Percentiles rank a stretch among this genome's conserved stretches.
Conservation (phyloP, 2,888 invertebrate genomes). For the Nemoura dubitans region DNA sequence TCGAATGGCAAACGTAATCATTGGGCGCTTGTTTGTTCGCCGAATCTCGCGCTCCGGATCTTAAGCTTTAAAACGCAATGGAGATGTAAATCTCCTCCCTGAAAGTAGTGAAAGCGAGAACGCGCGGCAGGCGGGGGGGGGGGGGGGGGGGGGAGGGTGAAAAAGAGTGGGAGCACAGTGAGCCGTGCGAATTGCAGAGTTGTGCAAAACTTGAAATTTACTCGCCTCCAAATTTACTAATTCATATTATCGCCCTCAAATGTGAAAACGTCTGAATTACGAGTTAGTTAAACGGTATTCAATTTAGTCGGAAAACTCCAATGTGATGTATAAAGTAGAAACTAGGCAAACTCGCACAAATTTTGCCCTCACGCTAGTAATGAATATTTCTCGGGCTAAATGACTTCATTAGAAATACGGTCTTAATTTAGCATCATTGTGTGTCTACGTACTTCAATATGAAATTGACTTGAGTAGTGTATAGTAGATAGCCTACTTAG, state of each 20-base stretch:
- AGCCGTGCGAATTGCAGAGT: not conserved
- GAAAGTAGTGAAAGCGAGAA: not conserved
- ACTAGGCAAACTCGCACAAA: conserved; percentile 9
- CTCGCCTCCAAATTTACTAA: not conserved
- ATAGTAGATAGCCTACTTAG: conserved; percentile 29
- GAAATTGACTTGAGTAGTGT: conserved; percentile 37
- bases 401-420: conserved; percentile 35
- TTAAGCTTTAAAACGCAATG: not conserved
- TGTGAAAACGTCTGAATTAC: not conserved
- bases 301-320: not conserved
- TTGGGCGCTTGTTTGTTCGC: not conserved
- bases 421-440: conserved; percentile 29
- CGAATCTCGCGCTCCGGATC: not conserved
- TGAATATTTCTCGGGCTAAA: conserved; percentile 20
- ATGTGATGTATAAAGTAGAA: not conserved
- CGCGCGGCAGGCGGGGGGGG: no score
- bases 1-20: not conserved
- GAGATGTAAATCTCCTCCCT: not conserved
- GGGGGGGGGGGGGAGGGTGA: no score
- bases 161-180: not conserved
- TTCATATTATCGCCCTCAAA: conserved; percentile 7
- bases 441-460: conserved; percentile 39
- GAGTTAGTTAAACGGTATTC: conserved; percentile 7
- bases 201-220: not conserved
- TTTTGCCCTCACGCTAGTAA: conserved; percentile 1